Percentiles rank a stretch among this genome's conserved stretches.
Evolutionary conservation across 2,888 invertebrate species (phyloP).

Genomic region (Aphidius colemani): DNA sequence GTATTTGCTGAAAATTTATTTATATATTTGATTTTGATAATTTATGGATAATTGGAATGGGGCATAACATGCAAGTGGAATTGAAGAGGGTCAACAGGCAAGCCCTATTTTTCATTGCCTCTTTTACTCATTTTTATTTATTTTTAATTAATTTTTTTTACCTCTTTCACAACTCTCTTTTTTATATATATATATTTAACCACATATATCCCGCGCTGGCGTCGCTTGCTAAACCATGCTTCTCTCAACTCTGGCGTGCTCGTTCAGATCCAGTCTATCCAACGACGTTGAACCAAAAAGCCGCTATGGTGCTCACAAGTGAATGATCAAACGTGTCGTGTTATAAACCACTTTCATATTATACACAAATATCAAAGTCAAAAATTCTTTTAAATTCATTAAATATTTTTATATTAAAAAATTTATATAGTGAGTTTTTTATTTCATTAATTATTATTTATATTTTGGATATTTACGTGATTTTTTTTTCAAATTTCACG

Average conservation of each 20-base stretch:
- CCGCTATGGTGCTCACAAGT: constrained; percentile 5
- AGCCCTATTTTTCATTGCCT: not conserved
- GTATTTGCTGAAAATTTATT: too few relatives aligned
- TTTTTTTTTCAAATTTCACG: not conserved
- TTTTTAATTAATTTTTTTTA: too few relatives aligned
- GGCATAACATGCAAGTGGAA: constrained; percentile 21
- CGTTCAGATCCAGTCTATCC: constrained; percentile 24
- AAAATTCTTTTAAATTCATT: not conserved
- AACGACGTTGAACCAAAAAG: constrained; percentile 22
- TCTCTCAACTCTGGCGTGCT: constrained; percentile 12
- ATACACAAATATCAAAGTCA: not conserved
- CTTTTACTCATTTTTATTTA: too few relatives aligned
- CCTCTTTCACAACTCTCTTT: too few relatives aligned
- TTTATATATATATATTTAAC: too few relatives aligned
- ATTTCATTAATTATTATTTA: not conserved
- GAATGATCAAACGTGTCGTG: not conserved
- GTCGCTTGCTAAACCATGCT: constrained; percentile 14
- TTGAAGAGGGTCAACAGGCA: constrained; percentile 38
- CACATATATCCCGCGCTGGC: constrained; percentile 14
- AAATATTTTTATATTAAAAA: not conserved
- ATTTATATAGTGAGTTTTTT: not conserved
- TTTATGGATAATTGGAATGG: constrained; percentile 19
- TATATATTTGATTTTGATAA: too few relatives aligned
- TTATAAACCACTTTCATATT: not conserved
- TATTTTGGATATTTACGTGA: not conserved